Percentiles rank a stretch among this genome's conserved stretches.
Evolutionary conservation across 2,797 vertebrate genomes (phyloP).

Genomic region (Oreortyx pictus): DNA sequence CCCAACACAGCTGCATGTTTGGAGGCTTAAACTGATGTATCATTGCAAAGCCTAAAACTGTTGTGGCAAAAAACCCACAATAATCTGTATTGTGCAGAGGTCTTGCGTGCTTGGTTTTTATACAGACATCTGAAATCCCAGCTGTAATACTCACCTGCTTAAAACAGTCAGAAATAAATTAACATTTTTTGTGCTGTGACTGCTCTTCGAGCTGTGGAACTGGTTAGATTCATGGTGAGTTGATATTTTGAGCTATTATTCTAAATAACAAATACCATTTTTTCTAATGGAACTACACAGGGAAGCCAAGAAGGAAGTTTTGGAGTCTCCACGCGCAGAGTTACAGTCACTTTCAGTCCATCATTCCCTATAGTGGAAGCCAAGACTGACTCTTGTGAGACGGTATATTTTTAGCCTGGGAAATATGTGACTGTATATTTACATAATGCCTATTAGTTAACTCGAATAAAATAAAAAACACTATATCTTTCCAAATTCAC

Average conservation of each 20-base stretch:
- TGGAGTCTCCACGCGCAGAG: background rate
- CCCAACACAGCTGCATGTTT: background rate
- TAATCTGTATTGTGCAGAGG: fast-evolving
- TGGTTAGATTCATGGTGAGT: background rate
- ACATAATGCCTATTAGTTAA: background rate
- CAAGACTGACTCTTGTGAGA: background rate
- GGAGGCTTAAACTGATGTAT: background rate
- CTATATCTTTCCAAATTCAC: background rate
- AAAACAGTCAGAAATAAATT: background rate
- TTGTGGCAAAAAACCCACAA: background rate
- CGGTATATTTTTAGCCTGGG: background rate
- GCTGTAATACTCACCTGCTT: background rate
- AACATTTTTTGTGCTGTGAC: background rate
- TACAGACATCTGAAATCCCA: background rate
- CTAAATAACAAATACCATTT: background rate
- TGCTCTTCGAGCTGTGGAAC: background rate
- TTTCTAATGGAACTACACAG: background rate
- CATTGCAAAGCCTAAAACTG: background rate
- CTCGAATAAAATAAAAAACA: background rate
- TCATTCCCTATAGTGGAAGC: background rate
- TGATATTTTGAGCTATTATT: background rate
- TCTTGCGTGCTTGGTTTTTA: background rate
- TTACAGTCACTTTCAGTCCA: background rate
- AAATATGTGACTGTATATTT: background rate
- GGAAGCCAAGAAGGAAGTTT: background rate